Evolutionary conservation across 2,888 invertebrate species (phyloP).

Genomic region (Odontocolon sp.): DNA sequence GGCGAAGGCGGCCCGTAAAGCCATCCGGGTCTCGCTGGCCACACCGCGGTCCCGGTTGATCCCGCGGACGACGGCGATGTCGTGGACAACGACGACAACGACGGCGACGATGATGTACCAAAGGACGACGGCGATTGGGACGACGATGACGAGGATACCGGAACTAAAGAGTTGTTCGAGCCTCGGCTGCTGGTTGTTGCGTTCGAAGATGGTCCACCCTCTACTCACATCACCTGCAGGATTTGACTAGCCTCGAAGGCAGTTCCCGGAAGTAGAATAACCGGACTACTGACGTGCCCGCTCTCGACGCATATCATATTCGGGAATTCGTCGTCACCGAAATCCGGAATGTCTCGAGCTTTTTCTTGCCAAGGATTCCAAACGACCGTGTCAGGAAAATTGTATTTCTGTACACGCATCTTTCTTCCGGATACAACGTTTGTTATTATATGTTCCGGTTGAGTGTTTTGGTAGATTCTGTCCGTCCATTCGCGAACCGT

Average conservation of each 20-base stretch:
- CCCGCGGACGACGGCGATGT: slow-evolving; percentile 9
- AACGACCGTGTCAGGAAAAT: slow-evolving; percentile 97
- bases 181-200: slow-evolving; percentile 67
- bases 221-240: slow-evolving; percentile 88
- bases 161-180: slow-evolving; percentile 63
- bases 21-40: slow-evolving; percentile 75
- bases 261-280: slow-evolving; percentile 93
- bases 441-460: slow-evolving; percentile 95
- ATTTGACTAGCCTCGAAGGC: slow-evolving; percentile 96
- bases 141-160: slow-evolving; percentile 65
- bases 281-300: slow-evolving; percentile 93
- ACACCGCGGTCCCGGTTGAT: slow-evolving; percentile 64
- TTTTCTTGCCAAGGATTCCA: slow-evolving; percentile 99
- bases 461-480: slow-evolving; percentile 95
- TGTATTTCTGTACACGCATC: slow-evolving; percentile 96
- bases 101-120: slow-evolving; percentile 47
- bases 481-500: slow-evolving; percentile 96
- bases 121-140: slow-evolving; percentile 11
- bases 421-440: slow-evolving; percentile 95
- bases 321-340: slow-evolving; percentile 98
- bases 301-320: slow-evolving; percentile 98
- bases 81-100: slow-evolving; percentile 65
- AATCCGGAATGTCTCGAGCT: slow-evolving; percentile 95
- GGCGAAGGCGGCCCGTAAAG: slow-evolving; percentile 73
- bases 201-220: slow-evolving; percentile 80